Conservation (phyloP, 2,888 invertebrate genomes). For the Crepidodera aurea region DNA sequence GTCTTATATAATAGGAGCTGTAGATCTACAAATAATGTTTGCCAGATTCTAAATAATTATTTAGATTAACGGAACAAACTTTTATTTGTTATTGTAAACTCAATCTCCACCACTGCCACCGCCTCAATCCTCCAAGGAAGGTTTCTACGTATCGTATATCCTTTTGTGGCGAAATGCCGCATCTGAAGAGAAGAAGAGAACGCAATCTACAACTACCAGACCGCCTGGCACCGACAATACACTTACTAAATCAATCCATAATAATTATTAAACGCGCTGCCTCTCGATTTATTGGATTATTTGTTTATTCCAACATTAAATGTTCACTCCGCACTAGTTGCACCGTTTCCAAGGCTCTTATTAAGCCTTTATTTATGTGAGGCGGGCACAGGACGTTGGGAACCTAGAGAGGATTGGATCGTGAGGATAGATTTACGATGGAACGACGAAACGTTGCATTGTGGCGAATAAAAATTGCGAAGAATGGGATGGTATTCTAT, state of each 20-base stretch:
- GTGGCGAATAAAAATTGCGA: not conserved
- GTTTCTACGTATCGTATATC: too few species aligned
- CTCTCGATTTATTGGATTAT: slow-evolving; percentile 56
- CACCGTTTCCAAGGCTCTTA: slow-evolving; percentile 41
- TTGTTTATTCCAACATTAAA: slow-evolving; percentile 50
- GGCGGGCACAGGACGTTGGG: slow-evolving; percentile 36
- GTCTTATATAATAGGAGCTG: too few species aligned
- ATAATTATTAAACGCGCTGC: slow-evolving; percentile 54
- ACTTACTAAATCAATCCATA: slow-evolving; percentile 58
- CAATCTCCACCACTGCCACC: not conserved
- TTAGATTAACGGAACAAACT: too few species aligned
- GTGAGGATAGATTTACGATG: slow-evolving; percentile 21
- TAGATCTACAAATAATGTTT: too few species aligned
- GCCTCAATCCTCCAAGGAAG: too few species aligned
- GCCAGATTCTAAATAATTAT: too few species aligned
- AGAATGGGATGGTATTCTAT: too few species aligned
- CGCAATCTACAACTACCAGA: too few species aligned
- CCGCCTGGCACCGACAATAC: slow-evolving; percentile 60
- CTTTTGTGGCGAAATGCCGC: too few species aligned
- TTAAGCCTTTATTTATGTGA: slow-evolving; percentile 42
- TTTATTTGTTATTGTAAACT: too few species aligned
- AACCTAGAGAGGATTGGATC: not conserved
- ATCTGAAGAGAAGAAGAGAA: too few species aligned
- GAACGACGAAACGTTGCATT: not conserved
- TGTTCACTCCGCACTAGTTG: slow-evolving; percentile 45